These are phyloP conservation scores for Salminus brasiliensis DNA, from an alignment of 2,113 vertebrate species.

Conservation along the genomic window DNA sequence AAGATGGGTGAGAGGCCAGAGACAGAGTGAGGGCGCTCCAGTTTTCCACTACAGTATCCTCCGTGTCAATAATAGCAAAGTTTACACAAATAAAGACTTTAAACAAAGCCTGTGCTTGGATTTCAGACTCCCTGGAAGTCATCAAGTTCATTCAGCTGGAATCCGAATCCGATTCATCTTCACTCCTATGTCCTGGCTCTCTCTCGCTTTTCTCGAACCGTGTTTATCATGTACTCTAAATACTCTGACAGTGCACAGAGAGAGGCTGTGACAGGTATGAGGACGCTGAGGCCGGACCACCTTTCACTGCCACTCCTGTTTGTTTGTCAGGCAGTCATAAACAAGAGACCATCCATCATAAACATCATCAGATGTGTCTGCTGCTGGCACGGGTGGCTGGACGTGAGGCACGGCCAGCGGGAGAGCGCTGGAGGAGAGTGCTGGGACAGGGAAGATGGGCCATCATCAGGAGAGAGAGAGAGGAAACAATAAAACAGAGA, in stretches of 20 bases:
- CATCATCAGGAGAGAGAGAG: slow-evolving; percentile 48
- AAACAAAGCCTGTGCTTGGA: slow-evolving; percentile 63
- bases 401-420: background rate
- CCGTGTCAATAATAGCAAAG: slow-evolving; percentile 40
- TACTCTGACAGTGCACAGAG: background rate
- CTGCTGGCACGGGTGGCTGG: background rate
- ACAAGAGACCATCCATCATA: slow-evolving; percentile 41
- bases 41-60: slow-evolving; percentile 55
- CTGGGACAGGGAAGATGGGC: slow-evolving; percentile 27
- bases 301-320: slow-evolving; percentile 13
- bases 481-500: slow-evolving; percentile 59
- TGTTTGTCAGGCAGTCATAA: slow-evolving; percentile 32
- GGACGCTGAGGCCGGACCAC: slow-evolving; percentile 27
- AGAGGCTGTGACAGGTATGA: background rate
- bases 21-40: slow-evolving; percentile 32
- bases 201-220: background rate
- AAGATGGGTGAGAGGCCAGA: slow-evolving; percentile 56
- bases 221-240: background rate
- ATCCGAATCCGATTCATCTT: slow-evolving; percentile 30
- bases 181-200: background rate
- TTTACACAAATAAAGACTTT: slow-evolving; percentile 62
- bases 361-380: background rate
- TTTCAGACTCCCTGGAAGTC: slow-evolving; percentile 57
- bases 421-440: background rate
- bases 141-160: slow-evolving; percentile 50